Conservation (phyloP, 2,888 invertebrate genomes). For the Orthosia gracilis region DNA sequence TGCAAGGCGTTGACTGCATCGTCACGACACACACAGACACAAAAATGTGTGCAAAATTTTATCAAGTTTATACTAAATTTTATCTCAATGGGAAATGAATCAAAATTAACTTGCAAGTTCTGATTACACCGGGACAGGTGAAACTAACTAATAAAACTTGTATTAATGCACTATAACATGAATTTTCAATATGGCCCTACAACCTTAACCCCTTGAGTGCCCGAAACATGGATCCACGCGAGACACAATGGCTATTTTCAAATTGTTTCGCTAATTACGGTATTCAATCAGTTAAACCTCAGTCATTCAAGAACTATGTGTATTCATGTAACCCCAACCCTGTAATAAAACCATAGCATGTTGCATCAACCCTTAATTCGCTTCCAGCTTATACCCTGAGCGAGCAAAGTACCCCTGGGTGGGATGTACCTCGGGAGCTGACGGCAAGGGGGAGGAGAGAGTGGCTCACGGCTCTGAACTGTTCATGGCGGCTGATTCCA, state of each 20-base stretch:
- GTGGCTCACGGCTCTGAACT: slow-evolving; percentile 96
- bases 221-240: no score
- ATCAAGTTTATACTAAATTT: no score
- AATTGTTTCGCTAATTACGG: no score
- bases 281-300: neutral
- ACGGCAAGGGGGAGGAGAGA: slow-evolving; percentile 90
- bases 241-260: no score
- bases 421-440: slow-evolving; percentile 89
- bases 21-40: accelerated
- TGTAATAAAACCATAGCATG: slow-evolving; percentile 63
- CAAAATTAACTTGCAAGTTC: no score
- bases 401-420: slow-evolving; percentile 98
- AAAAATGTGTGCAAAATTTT: no score
- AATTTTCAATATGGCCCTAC: neutral
- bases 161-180: neutral
- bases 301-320: neutral
- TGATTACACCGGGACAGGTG: no score
- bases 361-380: slow-evolving; percentile 63
- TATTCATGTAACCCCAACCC: slow-evolving; percentile 33
- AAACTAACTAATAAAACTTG: no score
- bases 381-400: slow-evolving; percentile 94
- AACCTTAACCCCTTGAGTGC: neutral
- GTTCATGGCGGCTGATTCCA: slow-evolving; percentile 98
- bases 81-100: no score
- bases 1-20: no score